Evolutionary conservation across 2,888 invertebrate species (phyloP).

Genomic region (Heteromurus nitidus): DNA sequence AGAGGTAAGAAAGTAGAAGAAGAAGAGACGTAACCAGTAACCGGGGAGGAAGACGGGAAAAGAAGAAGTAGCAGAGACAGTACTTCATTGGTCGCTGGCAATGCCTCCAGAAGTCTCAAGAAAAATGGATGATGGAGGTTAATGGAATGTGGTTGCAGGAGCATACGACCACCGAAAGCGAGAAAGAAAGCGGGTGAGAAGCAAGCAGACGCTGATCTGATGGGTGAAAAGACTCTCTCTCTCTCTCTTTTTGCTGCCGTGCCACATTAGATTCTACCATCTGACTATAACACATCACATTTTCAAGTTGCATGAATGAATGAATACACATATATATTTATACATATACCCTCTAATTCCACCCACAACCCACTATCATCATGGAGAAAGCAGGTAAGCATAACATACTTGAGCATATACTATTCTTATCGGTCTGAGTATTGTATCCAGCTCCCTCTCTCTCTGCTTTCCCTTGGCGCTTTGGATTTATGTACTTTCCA

Average conservation of each 20-base stretch:
- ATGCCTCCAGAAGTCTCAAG: constrained; percentile 11
- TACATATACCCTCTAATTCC: neutral
- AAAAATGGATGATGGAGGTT: constrained; percentile 48
- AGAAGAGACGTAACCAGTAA: too few species aligned
- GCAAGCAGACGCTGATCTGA: constrained; percentile 41
- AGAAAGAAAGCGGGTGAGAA: constrained; percentile 24
- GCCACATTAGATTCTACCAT: constrained; percentile 3
- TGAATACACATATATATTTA: neutral
- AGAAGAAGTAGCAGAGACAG: neutral
- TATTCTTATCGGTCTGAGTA: neutral
- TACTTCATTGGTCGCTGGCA: neutral
- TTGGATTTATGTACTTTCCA: constrained; percentile 54
- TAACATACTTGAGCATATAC: neutral
- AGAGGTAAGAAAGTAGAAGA: too few species aligned
- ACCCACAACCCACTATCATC: neutral
- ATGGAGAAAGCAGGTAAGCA: neutral
- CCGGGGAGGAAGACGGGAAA: neutral
- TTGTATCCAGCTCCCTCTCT: neutral
- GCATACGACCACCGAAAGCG: constrained; percentile 19
- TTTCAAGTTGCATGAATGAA: constrained; percentile 10
- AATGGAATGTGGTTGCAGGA: constrained; percentile 44
- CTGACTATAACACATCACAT: neutral
- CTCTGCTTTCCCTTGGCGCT: constrained; percentile 12
- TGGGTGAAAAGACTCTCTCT: constrained; percentile 28
- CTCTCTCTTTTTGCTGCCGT: too few species aligned